Evolutionary conservation across 1,140 invertebrate genomes (phyloP), one percentile per base, ranked within the genome.

Genomic region (Phocides pigmalion): DNA sequence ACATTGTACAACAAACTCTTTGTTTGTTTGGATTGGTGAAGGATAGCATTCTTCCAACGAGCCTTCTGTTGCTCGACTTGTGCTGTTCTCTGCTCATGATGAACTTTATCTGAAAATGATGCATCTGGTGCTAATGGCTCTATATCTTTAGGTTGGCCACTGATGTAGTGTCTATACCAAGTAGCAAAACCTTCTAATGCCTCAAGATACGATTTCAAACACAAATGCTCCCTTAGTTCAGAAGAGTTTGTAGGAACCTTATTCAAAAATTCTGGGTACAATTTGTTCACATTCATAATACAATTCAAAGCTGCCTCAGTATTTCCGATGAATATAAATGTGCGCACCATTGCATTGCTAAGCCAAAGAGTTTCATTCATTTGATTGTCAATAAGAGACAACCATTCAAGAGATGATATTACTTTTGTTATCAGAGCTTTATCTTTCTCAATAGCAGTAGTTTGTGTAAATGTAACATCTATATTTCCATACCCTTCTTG

Each of bases 51-150:
- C 37, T 72, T 94, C 98, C 98, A 99, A 35, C 96, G 93, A 12
- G 95, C 94, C 50, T 96, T 82, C 72, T 98, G 96, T 6, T 93
- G 91, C 70, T 96, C 94, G 75, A 97, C 96, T 72, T 96, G 95
- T 62, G 96, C 95, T 64, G 95, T 91, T 77, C 94, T 94, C 74
- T 98, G 97, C 83, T 98, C 96, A 80, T 96, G 94, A 4, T 96
- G 96, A 49, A 98, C 96, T 86, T 96, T 96, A 81, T 98, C 97
- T 0, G 97, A 95, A 74, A 98, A 98, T 22, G 95, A 94, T 3
- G 94, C 94, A 79, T 94, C 94, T 12, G 89, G 44, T 4, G 91
- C 75, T 42, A 95, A 81, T 4, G 92, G 85, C 44, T 94, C 93
- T 0, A 95, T 90, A 56, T 94, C 94, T 44, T 91, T 91, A 1